Base-by-base conservation (phyloP, 2,888 invertebrate species). In the Apotomis turbidana region DNA sequence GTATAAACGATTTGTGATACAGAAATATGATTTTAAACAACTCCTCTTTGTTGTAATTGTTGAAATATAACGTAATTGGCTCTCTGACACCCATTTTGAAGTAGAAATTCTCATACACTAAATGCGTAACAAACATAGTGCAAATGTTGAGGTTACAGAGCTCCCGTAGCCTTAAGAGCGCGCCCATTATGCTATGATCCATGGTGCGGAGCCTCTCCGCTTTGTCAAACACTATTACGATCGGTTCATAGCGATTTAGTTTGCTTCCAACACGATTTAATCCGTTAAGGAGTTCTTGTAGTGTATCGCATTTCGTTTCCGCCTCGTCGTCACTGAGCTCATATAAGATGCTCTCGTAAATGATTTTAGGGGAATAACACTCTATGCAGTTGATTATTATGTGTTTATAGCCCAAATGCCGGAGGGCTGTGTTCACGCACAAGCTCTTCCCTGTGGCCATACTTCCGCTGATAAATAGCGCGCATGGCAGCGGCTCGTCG, bases 401-500 rank as follows among this genome's bases (percentile, higher is more conserved):
- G 79, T 94, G 91, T 85, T 94, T 95, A 75, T 95, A 95, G 66
- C 94, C 84, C 57, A 95, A 88, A 80, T 91, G 87, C 54, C 91
- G 83, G 4, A 98, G 86, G 10, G 97, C 87, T 9, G 94, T 90
- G 68, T 93, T 93, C 4, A 96, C 85, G 71, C 97, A 94, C 15
- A 95, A 86, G n/a, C 96, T 95, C 93, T 98, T 98, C 44, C 98
- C 98, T 36, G 97, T 97, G 9, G 97, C 96, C 77, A 97, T 95
- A 84, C 96, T 96, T n/a, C 98, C 98, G 85, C 96, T 96, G 68
- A 97, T 80, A 90, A 97, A 97, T 79, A 98, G 88, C 77, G 95
- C 94, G 77, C 95, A 92, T 27, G 96, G 96, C 82, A 96, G 91
- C 27, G 95, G 94, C 83, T 96, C 96, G 76, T 95, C 94, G 64